Conservation (phyloP, 2,888 invertebrate species). For the Eurytoma adleriae region DNA sequence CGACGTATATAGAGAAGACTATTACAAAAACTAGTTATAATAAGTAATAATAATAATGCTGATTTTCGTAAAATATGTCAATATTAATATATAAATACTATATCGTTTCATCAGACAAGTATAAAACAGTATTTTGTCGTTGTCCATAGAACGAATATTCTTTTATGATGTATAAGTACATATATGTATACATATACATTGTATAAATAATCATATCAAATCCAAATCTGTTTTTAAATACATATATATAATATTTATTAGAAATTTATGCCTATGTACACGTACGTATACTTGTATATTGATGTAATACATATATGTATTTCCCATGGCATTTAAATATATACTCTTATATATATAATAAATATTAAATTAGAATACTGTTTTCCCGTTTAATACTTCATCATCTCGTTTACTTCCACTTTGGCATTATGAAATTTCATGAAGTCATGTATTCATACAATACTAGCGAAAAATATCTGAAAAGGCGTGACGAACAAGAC, state of each 20-base stretch:
- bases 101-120: slow-evolving; percentile 68
- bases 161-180: slow-evolving; percentile 62
- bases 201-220: slow-evolving; percentile 50
- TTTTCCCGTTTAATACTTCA: slow-evolving; percentile 32
- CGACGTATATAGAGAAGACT: slow-evolving; percentile 69
- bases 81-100: slow-evolving; percentile 71
- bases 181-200: slow-evolving; percentile 57
- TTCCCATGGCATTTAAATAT: slow-evolving; percentile 50
- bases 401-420: slow-evolving; percentile 41
- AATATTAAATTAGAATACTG: slow-evolving; percentile 46
- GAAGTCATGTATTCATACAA: slow-evolving; percentile 65
- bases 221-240: slow-evolving; percentile 42
- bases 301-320: slow-evolving; percentile 56
- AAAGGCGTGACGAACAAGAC: slow-evolving; percentile 68
- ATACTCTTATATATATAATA: slow-evolving; percentile 60
- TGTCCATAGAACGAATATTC: slow-evolving; percentile 64
- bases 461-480: slow-evolving; percentile 67
- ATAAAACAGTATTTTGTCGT: slow-evolving; percentile 70
- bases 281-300: slow-evolving; percentile 34
- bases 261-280: slow-evolving; percentile 26
- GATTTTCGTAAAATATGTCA: slow-evolving; percentile 73
- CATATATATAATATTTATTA: slow-evolving; percentile 39
- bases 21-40: slow-evolving; percentile 70
- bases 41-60: slow-evolving; percentile 66
- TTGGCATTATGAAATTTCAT: slow-evolving; percentile 75